Percentiles rank a stretch among this genome's conserved stretches.
Conservation (phyloP, 2,797 vertebrate species). For the Bradypus variegatus region DNA sequence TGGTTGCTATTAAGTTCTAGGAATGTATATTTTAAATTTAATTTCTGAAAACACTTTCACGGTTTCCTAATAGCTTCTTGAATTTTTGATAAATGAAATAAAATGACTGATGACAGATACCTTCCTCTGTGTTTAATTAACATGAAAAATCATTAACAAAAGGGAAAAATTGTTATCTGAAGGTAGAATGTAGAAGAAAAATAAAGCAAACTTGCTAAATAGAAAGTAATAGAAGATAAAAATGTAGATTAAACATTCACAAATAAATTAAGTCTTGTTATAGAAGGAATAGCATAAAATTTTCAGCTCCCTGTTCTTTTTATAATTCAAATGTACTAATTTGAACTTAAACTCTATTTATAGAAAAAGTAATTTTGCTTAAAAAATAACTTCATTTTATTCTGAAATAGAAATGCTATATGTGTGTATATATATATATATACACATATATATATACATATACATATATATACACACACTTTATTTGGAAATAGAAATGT, state of each 20-base stretch:
- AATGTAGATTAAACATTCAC: constrained; percentile 54
- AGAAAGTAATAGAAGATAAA: constrained; percentile 59
- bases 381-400: constrained; percentile 44
- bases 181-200: constrained; percentile 53
- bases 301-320: constrained; percentile 21
- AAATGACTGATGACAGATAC: constrained; percentile 51
- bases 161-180: constrained; percentile 20
- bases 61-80: constrained; percentile 40
- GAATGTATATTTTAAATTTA: constrained; percentile 62
- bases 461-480: not conserved
- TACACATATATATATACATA: too few relatives aligned
- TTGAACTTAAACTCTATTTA: constrained; percentile 54
- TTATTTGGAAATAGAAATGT: constrained; percentile 19
- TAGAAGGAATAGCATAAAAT: constrained; percentile 51
- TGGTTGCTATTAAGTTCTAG: constrained; percentile 36
- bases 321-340: constrained; percentile 47
- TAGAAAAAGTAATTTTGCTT: constrained; percentile 46
- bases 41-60: constrained; percentile 53
- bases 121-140: constrained; percentile 59
- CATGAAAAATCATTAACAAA: constrained; percentile 53
- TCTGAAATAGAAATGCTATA: constrained; percentile 24
- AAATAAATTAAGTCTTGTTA: constrained; percentile 65
- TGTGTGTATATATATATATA: not conserved
- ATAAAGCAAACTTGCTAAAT: constrained; percentile 60
- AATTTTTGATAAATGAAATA: constrained; percentile 52